These are phyloP conservation scores for Chrysemys picta DNA, from an alignment of 2,113 vertebrate genomes.

Conservation along the genomic window DNA sequence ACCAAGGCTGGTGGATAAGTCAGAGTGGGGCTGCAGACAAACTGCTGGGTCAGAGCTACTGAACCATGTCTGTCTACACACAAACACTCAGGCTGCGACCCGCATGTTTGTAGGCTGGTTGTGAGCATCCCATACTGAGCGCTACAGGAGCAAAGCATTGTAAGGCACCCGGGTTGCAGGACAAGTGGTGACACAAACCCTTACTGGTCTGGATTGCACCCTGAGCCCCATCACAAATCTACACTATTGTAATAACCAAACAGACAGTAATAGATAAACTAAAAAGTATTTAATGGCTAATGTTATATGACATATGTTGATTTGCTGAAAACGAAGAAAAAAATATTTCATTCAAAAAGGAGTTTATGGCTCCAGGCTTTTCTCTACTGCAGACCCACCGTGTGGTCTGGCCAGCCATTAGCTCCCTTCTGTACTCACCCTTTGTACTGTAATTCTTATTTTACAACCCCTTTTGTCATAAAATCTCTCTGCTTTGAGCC, in stretches of 20 bases:
- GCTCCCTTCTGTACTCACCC: slow-evolving; percentile 29
- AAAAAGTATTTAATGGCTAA: not conserved
- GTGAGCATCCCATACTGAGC: not conserved
- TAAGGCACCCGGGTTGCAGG: not conserved
- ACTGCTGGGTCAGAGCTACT: not conserved
- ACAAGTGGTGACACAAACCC: not conserved
- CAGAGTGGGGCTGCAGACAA: not conserved
- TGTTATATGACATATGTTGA: not conserved
- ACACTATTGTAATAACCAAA: not conserved
- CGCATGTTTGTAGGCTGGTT: not conserved
- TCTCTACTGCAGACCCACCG: not conserved
- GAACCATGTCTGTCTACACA: not conserved
- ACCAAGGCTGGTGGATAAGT: too few species aligned
- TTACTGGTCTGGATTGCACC: not conserved
- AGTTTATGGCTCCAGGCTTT: not conserved
- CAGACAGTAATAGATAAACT: not conserved
- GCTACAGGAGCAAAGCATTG: not conserved
- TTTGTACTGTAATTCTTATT: slow-evolving; percentile 57
- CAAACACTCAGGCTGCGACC: not conserved
- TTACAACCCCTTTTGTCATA: slow-evolving; percentile 62
- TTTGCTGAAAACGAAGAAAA: not conserved
- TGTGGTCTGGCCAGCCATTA: slow-evolving; percentile 24
- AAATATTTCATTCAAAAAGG: not conserved
- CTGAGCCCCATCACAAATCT: not conserved
- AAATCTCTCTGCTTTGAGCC: slow-evolving; percentile 62